These are phyloP conservation scores for Nanorana parkeri DNA, from an alignment of 2,113 vertebrate species.

Conservation along the genomic window DNA sequence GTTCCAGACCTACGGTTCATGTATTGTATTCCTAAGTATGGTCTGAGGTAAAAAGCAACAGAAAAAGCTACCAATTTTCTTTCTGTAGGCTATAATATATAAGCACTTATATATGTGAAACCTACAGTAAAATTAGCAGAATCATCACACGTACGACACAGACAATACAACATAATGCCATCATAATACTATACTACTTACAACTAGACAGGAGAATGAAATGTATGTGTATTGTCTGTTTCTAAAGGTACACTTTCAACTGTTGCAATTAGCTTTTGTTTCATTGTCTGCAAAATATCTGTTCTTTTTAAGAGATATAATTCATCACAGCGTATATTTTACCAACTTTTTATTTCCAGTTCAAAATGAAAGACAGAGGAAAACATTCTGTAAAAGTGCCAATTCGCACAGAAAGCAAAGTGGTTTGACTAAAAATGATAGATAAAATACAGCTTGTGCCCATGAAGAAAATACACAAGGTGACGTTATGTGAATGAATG, in stretches of 20 bases:
- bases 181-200: slow-evolving; percentile 30
- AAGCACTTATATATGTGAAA: too few species aligned
- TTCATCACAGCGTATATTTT: slow-evolving; percentile 19
- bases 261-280: slow-evolving; percentile 47
- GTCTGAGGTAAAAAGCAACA: too few species aligned
- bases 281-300: slow-evolving; percentile 23
- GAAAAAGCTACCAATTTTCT: too few species aligned
- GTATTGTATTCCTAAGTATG: too few species aligned
- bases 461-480: slow-evolving; percentile 8
- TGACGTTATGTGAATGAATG: neutral
- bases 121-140: slow-evolving; percentile 30
- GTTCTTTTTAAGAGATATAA: slow-evolving; percentile 13
- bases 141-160: slow-evolving; percentile 6
- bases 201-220: slow-evolving; percentile 26
- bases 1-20: too few species aligned
- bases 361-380: neutral
- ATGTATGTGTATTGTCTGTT: slow-evolving; percentile 36
- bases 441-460: slow-evolving; percentile 9
- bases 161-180: slow-evolving; percentile 27
- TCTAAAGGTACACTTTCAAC: slow-evolving; percentile 20
- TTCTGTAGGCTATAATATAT: too few species aligned
- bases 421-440: slow-evolving; percentile 11
- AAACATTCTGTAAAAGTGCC: slow-evolving; percentile 1
- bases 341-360: slow-evolving; percentile 19
- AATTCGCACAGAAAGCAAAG: neutral